phyloP scores from a whole-genome alignment of 2,797 vertebrate genomes.

The Sebastes reedi region DNA sequence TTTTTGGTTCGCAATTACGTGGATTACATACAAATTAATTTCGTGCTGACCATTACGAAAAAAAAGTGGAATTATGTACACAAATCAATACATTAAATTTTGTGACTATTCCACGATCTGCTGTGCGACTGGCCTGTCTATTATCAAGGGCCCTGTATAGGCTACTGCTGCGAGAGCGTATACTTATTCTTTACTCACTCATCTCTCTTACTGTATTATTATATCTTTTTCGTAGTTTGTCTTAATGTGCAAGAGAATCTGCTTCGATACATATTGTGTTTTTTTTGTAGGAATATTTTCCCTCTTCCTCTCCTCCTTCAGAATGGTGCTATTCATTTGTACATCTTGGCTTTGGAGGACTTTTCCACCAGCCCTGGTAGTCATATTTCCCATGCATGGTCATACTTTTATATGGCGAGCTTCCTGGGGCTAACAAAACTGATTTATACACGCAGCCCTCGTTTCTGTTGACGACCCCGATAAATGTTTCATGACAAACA shows the following conservation, averaged over 20 bases:
- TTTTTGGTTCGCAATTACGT: too few species aligned
- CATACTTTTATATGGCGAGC: constrained; percentile 15
- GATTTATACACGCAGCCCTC: constrained; percentile 9
- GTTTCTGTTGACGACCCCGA: constrained; percentile 6
- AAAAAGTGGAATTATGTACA: too few species aligned
- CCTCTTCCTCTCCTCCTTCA: not conserved
- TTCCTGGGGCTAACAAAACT: constrained; percentile 5
- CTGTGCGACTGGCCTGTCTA: not conserved
- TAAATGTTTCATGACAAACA: constrained; percentile 57
- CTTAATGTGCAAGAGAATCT: not conserved
- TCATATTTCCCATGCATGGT: constrained; percentile 31
- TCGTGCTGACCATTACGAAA: too few species aligned
- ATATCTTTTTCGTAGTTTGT: not conserved
- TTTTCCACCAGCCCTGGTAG: constrained; percentile 18
- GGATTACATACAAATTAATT: too few species aligned
- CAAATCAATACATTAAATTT: too few species aligned
- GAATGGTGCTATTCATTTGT: constrained; percentile 12
- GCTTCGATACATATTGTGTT: not conserved
- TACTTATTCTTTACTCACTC: not conserved
- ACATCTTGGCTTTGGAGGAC: not conserved
- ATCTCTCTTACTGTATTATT: not conserved
- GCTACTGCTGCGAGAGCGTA: not conserved
- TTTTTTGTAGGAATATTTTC: not conserved
- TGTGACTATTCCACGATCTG: rapidly evolving
- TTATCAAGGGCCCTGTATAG: not conserved